phyloP scores from a whole-genome alignment of 1,140 invertebrate species.

The Drosophila malerkotliana region DNA sequence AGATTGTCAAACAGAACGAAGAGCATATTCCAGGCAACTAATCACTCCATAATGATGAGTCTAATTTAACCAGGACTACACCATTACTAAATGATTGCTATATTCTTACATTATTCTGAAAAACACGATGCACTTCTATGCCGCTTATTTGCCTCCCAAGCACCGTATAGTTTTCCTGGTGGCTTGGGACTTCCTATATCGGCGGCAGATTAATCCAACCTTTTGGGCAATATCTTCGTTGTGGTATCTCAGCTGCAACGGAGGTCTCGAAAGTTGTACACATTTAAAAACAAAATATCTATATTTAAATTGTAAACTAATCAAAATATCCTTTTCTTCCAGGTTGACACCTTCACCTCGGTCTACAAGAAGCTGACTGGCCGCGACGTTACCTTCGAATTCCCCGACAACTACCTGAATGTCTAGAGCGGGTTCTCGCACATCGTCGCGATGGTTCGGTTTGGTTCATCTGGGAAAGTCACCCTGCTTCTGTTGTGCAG shows the following conservation, averaged over 20 bases:
- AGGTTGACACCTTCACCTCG: slow-evolving; percentile 98
- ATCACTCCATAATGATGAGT: slow-evolving; percentile 57
- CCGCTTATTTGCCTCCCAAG: slow-evolving; percentile 80
- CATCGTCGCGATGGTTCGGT: slow-evolving; percentile 43
- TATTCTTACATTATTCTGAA: slow-evolving; percentile 1
- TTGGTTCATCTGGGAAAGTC: slow-evolving; percentile 55
- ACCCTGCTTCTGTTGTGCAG: slow-evolving; percentile 69
- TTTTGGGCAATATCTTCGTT: slow-evolving; percentile 25
- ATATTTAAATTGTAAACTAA: neutral
- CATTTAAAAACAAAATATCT: neutral
- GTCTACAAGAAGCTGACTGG: slow-evolving; percentile 99
- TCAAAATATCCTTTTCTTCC: slow-evolving; percentile 55
- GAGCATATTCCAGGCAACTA: slow-evolving; percentile 38
- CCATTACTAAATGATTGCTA: slow-evolving; percentile 53
- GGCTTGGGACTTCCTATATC: slow-evolving; percentile 76
- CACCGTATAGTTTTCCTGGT: slow-evolving; percentile 41
- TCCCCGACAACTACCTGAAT: slow-evolving; percentile 98
- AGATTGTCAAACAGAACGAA: slow-evolving; percentile 81
- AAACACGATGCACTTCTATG: slow-evolving; percentile 2
- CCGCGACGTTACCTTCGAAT: slow-evolving; percentile 99
- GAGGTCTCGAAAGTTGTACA: slow-evolving; percentile 43
- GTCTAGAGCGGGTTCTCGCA: slow-evolving; percentile 80
- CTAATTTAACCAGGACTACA: slow-evolving; percentile 16
- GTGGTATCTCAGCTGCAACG: slow-evolving; percentile 19
- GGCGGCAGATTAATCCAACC: slow-evolving; percentile 67